phyloP scores from a whole-genome alignment of 2,113 vertebrate genomes.

The Microtus ochrogaster region DNA sequence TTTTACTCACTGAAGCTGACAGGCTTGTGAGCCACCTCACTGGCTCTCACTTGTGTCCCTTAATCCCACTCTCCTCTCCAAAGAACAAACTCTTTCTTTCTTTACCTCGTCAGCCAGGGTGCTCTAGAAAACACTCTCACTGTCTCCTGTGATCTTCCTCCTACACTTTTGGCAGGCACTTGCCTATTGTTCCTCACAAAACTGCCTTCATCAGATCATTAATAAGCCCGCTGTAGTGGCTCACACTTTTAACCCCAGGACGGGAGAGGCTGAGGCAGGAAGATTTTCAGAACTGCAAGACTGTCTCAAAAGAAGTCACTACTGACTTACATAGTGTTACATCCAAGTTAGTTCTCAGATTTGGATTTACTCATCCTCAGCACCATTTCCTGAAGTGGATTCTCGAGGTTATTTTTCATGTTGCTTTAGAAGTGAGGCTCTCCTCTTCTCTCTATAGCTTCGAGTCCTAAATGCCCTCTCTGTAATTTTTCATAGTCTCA shows the following conservation, averaged over 20 bases:
- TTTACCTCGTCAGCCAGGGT: not conserved
- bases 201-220: conserved; percentile 1
- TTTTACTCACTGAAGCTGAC: not conserved
- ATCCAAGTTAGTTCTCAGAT: not conserved
- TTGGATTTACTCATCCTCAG: not conserved
- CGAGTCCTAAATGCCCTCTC: not conserved
- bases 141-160: not conserved
- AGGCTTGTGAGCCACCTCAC: not conserved
- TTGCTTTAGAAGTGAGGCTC: conserved; percentile 7
- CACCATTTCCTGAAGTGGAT: not conserved
- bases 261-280: not conserved
- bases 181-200: not conserved
- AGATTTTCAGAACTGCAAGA: not conserved
- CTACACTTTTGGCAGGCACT: not conserved
- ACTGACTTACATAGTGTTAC: not conserved
- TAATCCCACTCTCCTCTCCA: not conserved
- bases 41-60: not conserved
- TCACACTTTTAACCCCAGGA: not conserved
- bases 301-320: not conserved
- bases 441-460: not conserved
- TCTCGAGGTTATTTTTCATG: not conserved
- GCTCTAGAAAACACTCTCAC: not conserved
- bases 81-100: not conserved
- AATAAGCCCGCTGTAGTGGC: not conserved
- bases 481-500: not conserved